Evolutionary conservation across 2,797 vertebrate genomes (phyloP).

Genomic region (Todus mexicanus): DNA sequence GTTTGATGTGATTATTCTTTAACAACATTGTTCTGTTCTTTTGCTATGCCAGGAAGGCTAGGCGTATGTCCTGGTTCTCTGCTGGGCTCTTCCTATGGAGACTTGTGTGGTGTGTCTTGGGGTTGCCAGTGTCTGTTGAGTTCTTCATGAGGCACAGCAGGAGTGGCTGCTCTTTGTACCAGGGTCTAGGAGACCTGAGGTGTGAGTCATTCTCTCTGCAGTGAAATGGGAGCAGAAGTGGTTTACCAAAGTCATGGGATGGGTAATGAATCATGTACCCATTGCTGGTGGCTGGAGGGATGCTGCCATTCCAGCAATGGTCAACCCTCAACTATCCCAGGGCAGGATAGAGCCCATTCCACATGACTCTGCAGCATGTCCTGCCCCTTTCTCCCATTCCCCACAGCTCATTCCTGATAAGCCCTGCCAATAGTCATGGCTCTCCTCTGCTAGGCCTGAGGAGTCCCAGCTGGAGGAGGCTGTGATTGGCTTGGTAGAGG

Average conservation of each 20-base stretch:
- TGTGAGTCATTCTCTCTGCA: neutral
- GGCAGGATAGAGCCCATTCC: neutral
- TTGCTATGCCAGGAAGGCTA: neutral
- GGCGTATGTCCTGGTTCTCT: neutral
- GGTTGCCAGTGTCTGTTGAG: neutral
- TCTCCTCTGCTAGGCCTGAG: neutral
- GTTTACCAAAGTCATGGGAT: neutral
- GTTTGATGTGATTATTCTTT: neutral
- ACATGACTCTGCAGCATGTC: neutral
- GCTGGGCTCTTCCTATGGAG: neutral
- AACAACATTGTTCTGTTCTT: neutral
- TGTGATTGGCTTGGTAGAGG: neutral
- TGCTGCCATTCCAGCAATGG: neutral
- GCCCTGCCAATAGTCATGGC: rapidly evolving
- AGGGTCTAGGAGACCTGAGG: neutral
- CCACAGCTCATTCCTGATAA: neutral
- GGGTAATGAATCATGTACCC: neutral
- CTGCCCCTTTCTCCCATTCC: neutral
- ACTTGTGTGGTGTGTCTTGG: neutral
- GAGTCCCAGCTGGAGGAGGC: neutral
- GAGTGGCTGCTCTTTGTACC: neutral
- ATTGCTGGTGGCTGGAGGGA: neutral
- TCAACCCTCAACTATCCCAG: neutral
- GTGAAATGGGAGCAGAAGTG: neutral
- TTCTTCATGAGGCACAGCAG: neutral